These are phyloP conservation scores for Coregonus suidteri DNA, from an alignment of 2,797 vertebrate species.

Conservation along the genomic window DNA sequence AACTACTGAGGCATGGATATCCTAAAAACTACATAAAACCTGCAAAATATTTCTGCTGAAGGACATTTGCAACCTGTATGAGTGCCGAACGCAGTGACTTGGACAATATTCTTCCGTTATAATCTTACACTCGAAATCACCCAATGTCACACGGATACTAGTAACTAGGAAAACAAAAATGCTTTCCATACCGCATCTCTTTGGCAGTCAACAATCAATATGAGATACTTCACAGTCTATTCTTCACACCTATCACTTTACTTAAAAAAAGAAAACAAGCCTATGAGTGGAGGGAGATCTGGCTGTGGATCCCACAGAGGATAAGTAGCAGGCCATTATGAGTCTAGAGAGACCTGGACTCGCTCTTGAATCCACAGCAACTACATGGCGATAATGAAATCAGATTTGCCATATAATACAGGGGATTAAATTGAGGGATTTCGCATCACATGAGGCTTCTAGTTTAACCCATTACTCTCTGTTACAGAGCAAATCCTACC, in stretches of 20 bases:
- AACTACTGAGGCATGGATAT: background rate
- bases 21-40: background rate
- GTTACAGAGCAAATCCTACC: conserved; percentile 43
- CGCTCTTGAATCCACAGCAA: conserved; percentile 55
- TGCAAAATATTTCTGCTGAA: no score
- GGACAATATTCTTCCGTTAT: background rate
- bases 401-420: conserved; percentile 59
- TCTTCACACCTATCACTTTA: background rate
- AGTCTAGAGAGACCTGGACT: conserved; percentile 42
- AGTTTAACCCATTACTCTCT: conserved; percentile 58
- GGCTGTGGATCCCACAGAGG: conserved; percentile 25
- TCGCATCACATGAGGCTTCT: conserved; percentile 34
- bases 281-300: conserved; percentile 16
- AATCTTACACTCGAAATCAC: background rate
- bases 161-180: background rate
- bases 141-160: background rate
- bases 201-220: background rate
- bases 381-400: conserved; percentile 67
- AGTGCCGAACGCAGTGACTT: no score
- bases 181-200: background rate
- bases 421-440: no score
- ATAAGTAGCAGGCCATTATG: conserved; percentile 49
- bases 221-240: background rate
- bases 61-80: no score
- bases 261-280: background rate